These are phyloP conservation scores for Dolichoris vasculosae DNA, from an alignment of 1,140 invertebrate genomes.

Conservation along the genomic window DNA sequence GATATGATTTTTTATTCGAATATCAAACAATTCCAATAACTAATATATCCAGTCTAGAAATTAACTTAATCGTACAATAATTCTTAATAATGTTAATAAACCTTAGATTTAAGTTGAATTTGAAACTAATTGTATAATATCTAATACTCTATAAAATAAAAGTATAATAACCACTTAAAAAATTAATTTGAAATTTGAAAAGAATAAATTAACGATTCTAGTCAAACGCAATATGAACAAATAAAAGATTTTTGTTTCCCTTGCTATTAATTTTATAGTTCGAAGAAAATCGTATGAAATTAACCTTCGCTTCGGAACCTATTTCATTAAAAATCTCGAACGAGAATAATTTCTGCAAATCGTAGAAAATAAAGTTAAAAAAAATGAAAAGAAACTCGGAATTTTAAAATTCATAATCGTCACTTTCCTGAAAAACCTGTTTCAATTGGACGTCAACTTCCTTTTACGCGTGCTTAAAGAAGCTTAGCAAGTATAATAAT, in stretches of 20 bases:
- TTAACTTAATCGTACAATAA: too few species aligned
- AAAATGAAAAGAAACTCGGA: neutral
- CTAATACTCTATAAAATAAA: neutral
- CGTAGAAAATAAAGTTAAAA: neutral
- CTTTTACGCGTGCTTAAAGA: neutral
- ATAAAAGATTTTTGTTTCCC: neutral
- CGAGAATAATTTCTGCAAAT: neutral
- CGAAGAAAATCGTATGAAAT: neutral
- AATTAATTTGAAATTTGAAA: neutral
- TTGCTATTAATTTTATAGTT: neutral
- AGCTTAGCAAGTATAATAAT: neutral
- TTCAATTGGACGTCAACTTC: neutral
- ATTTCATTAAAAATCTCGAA: neutral
- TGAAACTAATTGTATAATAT: too few species aligned
- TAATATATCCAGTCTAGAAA: too few species aligned
- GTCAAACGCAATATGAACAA: neutral
- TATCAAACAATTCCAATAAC: too few species aligned
- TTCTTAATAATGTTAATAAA: too few species aligned
- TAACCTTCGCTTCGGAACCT: neutral
- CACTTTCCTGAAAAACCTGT: neutral
- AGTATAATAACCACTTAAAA: neutral
- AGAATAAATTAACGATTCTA: neutral
- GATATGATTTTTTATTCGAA: too few species aligned
- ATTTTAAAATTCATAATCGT: neutral
- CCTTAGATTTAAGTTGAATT: too few species aligned